Evolutionary conservation across 2,888 invertebrate species (phyloP).

Genomic region (Drosophila anceps): DNA sequence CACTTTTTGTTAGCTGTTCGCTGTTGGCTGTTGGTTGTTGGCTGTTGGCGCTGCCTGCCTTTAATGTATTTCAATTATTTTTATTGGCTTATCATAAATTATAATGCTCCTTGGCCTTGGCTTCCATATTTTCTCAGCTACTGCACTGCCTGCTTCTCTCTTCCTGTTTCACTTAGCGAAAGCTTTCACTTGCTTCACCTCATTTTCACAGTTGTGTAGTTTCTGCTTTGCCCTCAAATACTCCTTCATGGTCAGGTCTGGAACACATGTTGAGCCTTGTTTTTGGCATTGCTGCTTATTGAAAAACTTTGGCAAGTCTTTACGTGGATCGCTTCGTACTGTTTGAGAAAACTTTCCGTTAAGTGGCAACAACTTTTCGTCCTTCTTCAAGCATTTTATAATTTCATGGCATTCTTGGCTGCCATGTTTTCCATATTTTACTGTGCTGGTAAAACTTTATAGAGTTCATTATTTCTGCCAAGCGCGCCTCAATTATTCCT

Average conservation of each 20-base stretch:
- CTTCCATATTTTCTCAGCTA: constrained; percentile 49
- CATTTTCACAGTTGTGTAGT: constrained; percentile 39
- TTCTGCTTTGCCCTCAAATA: not conserved
- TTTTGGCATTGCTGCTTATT: constrained; percentile 53
- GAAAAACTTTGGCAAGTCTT: constrained; percentile 52
- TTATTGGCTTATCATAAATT: constrained; percentile 74
- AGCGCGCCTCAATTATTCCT: constrained; percentile 48
- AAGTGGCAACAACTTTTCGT: constrained; percentile 45
- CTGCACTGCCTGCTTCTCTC: not conserved
- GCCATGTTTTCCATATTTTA: constrained; percentile 35
- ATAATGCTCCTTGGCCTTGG: constrained; percentile 64
- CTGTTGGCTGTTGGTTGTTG: constrained; percentile 11
- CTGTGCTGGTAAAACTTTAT: constrained; percentile 48
- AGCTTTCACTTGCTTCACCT: constrained; percentile 30
- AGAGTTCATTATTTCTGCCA: constrained; percentile 48
- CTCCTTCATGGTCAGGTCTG: not conserved
- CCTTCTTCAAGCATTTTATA: constrained; percentile 31
- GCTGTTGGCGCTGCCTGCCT: constrained; percentile 41
- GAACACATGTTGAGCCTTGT: constrained; percentile 57
- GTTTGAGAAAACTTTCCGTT: constrained; percentile 44
- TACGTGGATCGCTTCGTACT: constrained; percentile 26
- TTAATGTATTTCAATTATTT: constrained; percentile 77
- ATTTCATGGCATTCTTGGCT: constrained; percentile 41
- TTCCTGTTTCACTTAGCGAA: constrained; percentile 6
- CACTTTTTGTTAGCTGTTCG: constrained; percentile 25